These are phyloP conservation scores for Herpetotheres cachinnans DNA, from an alignment of 2,113 vertebrate genomes.

Conservation along the genomic window DNA sequence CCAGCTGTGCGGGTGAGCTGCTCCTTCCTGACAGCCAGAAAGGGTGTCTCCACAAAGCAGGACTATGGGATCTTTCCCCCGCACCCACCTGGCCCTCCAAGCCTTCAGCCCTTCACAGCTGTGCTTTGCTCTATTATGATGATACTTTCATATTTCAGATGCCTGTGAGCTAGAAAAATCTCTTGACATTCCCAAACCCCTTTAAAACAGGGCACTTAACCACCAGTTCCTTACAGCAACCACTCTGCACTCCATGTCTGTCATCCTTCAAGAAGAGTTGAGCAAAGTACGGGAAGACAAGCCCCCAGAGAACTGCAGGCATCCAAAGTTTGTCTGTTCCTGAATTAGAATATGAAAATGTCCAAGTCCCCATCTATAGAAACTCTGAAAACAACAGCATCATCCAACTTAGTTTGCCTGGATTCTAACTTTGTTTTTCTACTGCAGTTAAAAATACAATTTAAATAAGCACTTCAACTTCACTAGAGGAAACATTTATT, in stretches of 20 bases:
- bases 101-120: neutral
- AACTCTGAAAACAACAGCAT: neutral
- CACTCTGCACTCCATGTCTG: fast-evolving
- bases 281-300: neutral
- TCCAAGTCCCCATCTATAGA: neutral
- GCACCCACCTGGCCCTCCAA: neutral
- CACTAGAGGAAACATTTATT: neutral
- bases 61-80: neutral
- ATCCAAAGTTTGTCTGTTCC: neutral
- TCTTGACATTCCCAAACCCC: neutral
- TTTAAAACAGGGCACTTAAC: neutral
- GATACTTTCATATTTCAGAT: neutral
- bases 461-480: neutral
- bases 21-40: neutral
- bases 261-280: neutral
- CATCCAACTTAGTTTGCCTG: neutral
- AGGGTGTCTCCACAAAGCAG: neutral
- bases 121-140: neutral
- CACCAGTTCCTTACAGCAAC: neutral
- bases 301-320: neutral
- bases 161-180: neutral
- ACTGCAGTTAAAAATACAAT: neutral
- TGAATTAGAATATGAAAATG: neutral
- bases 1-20: neutral
- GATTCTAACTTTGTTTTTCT: neutral